Evolutionary conservation across 2,113 vertebrate species (phyloP), one percentile per base, ranked within the genome.

Genomic region (Ammospiza nelsoni): DNA sequence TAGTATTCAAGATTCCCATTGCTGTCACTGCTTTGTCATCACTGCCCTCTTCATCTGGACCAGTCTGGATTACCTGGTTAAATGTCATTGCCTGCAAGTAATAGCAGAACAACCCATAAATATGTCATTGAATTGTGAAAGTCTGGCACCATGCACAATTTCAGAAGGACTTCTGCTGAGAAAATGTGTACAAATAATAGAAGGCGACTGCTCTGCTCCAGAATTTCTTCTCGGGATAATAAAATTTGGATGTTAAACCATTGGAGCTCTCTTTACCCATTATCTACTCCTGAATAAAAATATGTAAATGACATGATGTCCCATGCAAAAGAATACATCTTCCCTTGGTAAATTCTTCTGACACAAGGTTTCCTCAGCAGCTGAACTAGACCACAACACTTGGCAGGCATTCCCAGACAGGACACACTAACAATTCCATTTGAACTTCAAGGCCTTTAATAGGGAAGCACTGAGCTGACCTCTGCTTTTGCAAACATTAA

Each of bases 1-100:
- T 99, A 31, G 99, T 99, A 98, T 99, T 99, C 92, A 99, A 98
- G 96, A 99, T 99, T 92, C 99, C 99, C 99, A 99, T 99, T 54
- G 99, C 99, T 11, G 99, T 99, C 81, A 99, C 99, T n/a, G 99
- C 99, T 97, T 99, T 99, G 97, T 99, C 99, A 95, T 99, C 99
- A 72, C 99, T 99, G 71, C 99, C 99, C 94, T 99, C 99, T 97
- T 99, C 99, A 83, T 99, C 99, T 33, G 99, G 99, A 31, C 99
- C 99, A 7, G 99, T 99, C 97, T 99, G 99, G 95, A 99, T 99
- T 89, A 99, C 99, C 95, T 99, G 99, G 97, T 99, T 99, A 98
- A 99, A 99, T 57, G 99, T 99, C 99, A 99, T 99, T 48, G 99
- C 99, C 99, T 99, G 96, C 46, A 93, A 0, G 0, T 6, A 96